Evolutionary conservation across 2,797 vertebrate genomes (phyloP), one percentile per base, ranked within the genome.

Genomic region (Pseudochromis fuscus): DNA sequence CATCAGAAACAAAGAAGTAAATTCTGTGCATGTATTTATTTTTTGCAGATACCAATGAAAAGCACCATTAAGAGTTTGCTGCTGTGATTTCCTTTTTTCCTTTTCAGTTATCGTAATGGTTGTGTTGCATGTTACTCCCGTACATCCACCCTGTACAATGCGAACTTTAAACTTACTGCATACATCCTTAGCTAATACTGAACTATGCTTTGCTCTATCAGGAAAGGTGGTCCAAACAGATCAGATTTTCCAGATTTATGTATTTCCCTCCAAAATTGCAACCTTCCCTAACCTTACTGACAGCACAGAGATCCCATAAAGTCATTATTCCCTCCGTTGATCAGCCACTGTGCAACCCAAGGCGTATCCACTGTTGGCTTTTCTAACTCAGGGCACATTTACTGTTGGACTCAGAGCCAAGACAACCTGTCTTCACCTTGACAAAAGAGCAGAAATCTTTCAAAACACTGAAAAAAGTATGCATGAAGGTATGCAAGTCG

Each of bases 341-440:
- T 84, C 72, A 83, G 81, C 71, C 68, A 73, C 75, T 77, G 70
- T 65, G 61, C 51, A 80, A 79, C 77, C 56, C 57, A 56, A 67
- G 45, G 31, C 13, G 13, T 67, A 40, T 83, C 74, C 57, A 72
- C 57, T 69, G 61, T 50, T 67, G 46, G 58, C 57, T 65, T 78
- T 67, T 78, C 71, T 75, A 86, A 89, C 81, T 82, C 78, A 59
- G 53, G 68, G 45, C 78, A 90, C 79, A 85, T 87, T 87, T 80
- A 69, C 66, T 53, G 23, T 76, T 72, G 74, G 44, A 83, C 64
- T 69, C 25, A 31, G 35, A 79, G 76, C 77, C 72, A 77, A 81
- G 72, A 75, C 71, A 28, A 81, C 48, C 81, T 90, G 86, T 89
- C 87, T 88, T 87, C 86, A 89, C 86, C 84, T 87, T 83, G 67